These are phyloP conservation scores for Ispidina lecontei DNA, from an alignment of 2,797 vertebrate species.

Conservation along the genomic window DNA sequence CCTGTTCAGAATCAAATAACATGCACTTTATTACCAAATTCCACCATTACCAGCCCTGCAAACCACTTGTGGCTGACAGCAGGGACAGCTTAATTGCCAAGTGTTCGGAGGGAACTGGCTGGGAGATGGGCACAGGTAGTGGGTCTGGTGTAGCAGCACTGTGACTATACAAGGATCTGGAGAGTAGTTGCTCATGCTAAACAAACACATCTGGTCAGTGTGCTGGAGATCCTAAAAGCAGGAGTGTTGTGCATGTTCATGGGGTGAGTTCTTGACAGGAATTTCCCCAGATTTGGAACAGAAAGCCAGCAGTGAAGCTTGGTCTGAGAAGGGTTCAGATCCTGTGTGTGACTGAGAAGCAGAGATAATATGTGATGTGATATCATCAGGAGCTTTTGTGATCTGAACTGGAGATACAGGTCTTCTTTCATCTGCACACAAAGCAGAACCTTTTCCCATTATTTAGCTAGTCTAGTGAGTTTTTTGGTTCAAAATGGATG, in stretches of 20 bases:
- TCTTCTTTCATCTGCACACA: neutral
- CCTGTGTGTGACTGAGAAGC: neutral
- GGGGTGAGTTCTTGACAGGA: neutral
- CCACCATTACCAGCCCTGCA: neutral
- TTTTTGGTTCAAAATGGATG: neutral
- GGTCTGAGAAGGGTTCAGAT: neutral
- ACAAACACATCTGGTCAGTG: rapidly evolving
- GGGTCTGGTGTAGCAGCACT: neutral
- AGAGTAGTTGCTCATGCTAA: neutral
- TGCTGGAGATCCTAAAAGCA: neutral
- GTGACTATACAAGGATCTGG: neutral
- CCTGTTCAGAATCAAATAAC: slow-evolving; percentile 31
- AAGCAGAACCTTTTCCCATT: neutral
- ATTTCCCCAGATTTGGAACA: neutral
- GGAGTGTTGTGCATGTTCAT: rapidly evolving
- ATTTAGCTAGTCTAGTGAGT: neutral
- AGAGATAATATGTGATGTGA: neutral
- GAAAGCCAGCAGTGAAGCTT: neutral
- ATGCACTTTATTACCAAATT: slow-evolving; percentile 46
- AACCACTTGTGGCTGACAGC: neutral
- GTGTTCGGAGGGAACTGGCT: neutral
- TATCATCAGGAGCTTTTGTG: neutral
- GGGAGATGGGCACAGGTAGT: neutral
- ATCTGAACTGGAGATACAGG: neutral
- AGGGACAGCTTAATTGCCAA: neutral